Evolutionary conservation across 2,797 vertebrate genomes (phyloP).

Genomic region (Holocentrus rufus): DNA sequence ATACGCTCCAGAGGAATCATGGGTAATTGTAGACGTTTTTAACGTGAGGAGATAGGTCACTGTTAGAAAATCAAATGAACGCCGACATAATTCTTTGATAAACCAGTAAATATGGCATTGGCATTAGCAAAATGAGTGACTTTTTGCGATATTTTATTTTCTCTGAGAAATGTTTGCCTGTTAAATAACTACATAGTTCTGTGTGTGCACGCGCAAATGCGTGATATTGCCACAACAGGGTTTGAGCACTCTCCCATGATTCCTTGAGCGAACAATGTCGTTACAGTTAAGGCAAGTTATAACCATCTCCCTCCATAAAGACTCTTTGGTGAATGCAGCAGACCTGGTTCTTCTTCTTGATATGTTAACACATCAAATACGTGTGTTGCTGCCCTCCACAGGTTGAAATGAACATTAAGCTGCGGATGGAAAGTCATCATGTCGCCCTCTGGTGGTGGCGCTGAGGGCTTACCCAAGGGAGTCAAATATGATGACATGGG

Average conservation of each 20-base stretch:
- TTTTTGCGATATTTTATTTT: no score
- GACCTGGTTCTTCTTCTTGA: conserved; percentile 43
- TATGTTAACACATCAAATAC: not conserved
- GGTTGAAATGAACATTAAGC: conserved; percentile 1
- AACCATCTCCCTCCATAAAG: not conserved
- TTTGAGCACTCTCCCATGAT: not conserved
- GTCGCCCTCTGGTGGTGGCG: conserved; percentile 43
- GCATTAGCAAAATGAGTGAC: not conserved
- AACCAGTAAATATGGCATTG: conserved; percentile 47
- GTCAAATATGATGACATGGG: no score
- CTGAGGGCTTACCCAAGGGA: no score
- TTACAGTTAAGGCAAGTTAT: not conserved
- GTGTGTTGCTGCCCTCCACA: conserved; percentile 45
- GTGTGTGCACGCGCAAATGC: no score
- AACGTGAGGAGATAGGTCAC: not conserved
- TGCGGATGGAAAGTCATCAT: not conserved
- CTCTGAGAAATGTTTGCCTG: no score
- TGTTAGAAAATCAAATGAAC: not conserved
- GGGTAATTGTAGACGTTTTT: conserved; percentile 68
- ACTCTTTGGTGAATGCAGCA: conserved; percentile 52
- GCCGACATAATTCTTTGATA: not conserved
- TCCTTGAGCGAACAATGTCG: not conserved
- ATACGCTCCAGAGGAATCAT: conserved; percentile 58
- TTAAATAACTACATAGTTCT: no score
- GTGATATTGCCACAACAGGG: no score